Conservation (phyloP, 1,140 invertebrate genomes). For the Macrosteles quadrilineatus region DNA sequence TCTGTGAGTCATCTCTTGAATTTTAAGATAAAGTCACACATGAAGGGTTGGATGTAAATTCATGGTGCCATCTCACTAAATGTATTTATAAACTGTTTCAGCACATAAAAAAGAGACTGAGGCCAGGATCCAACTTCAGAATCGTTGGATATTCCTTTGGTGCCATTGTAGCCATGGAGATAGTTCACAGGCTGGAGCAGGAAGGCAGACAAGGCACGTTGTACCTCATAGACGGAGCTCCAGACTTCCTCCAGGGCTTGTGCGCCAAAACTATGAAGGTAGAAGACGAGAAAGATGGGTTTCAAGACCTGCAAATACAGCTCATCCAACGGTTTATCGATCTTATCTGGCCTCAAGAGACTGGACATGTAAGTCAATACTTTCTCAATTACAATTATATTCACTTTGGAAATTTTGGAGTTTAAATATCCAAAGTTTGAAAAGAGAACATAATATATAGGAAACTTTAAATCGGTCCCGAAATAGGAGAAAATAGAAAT, state of each 20-base stretch:
- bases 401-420: too few species aligned
- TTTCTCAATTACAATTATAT: neutral
- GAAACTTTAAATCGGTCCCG: too few species aligned
- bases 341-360: slow-evolving; percentile 39
- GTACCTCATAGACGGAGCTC: slow-evolving; percentile 51
- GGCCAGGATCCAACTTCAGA: slow-evolving; percentile 53
- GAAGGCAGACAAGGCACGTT: slow-evolving; percentile 52
- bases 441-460: too few species aligned
- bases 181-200: slow-evolving; percentile 58
- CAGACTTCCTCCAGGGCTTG: slow-evolving; percentile 47
- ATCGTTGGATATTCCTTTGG: slow-evolving; percentile 70
- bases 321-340: slow-evolving; percentile 39
- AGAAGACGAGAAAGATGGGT: slow-evolving; percentile 10
- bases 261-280: slow-evolving; percentile 31
- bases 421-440: too few species aligned
- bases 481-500: too few species aligned
- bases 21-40: too few species aligned
- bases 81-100: slow-evolving; percentile 37
- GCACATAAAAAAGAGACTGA: slow-evolving; percentile 45
- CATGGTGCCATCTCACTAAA: too few species aligned
- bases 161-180: slow-evolving; percentile 57
- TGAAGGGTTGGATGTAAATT: too few species aligned
- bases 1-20: too few species aligned
- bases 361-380: slow-evolving; percentile 32
- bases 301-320: slow-evolving; percentile 38